Conservation (phyloP, 1,140 invertebrate species). For the Sycophila sp. region DNA sequence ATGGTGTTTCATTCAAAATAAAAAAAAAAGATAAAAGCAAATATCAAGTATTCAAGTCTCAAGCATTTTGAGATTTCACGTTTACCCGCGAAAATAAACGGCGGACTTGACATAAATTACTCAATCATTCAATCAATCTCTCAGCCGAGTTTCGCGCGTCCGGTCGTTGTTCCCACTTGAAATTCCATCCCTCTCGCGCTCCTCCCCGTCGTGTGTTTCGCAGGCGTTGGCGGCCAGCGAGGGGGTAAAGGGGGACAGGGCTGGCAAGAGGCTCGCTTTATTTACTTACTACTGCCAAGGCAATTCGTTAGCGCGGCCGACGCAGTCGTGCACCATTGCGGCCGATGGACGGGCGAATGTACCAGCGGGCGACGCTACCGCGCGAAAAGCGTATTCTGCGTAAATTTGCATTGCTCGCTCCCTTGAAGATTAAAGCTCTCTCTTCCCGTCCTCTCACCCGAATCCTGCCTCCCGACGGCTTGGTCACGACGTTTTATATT, state of each 20-base stretch:
- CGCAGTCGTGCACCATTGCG: background rate
- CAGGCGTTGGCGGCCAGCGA: too few species aligned
- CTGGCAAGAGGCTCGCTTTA: background rate
- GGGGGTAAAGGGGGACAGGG: too few species aligned
- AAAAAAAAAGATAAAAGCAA: too few species aligned
- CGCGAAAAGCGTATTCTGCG: conserved; percentile 7
- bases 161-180: conserved; percentile 3
- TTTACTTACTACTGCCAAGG: conserved; percentile 31
- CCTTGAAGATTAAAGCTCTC: background rate
- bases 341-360: background rate
- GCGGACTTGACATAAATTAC: conserved; percentile 10
- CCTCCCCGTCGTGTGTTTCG: background rate
- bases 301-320: conserved; percentile 21
- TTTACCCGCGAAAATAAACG: too few species aligned
- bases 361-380: too few species aligned
- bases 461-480: too few species aligned
- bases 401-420: conserved; percentile 13
- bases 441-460: background rate
- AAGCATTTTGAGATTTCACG: too few species aligned
- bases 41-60: too few species aligned
- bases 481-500: too few species aligned
- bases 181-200: background rate
- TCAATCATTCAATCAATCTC: conserved; percentile 22
- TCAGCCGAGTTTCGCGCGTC: background rate
- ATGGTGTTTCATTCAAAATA: too few species aligned